Evolutionary conservation across 2,888 invertebrate genomes (phyloP), one percentile per base, ranked within the genome.

Genomic region (Limenitis camilla): DNA sequence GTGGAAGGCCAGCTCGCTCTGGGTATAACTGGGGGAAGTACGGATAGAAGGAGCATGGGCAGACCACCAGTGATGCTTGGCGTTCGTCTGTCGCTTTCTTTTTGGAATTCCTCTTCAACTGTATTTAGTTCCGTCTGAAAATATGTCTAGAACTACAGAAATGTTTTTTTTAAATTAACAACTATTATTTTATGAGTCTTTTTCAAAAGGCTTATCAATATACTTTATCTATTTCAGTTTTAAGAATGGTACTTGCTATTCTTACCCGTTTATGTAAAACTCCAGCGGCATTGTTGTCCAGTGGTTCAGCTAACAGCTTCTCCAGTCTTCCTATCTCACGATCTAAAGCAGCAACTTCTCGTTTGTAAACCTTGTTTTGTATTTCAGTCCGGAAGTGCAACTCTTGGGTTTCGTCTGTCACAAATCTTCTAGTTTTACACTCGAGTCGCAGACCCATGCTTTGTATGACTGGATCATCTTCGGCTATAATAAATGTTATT

Each of bases 391-490:
- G 89, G 74, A 95, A 95, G 68, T 94, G 92, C 10, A 94, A 79
- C 69, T 97, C 97, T 62, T 92, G 89, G 44, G 91, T 91, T 68
- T 97, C 96, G 66, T 96, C 95, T 11, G 92, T 91, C 11, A 94
- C 92, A 69, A 96, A 94, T 68, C 94, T 84, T 61, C 96, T 88
- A 0, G 96, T 96, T 67, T 97, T 96, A 74, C 92, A 95, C 72
- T 97, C 96, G 65, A 96, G 91, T 76, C 94, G 93, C 38, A 97
- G 86, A 6, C 96, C 97, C 89, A 96, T 92, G 69, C 96, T 95
- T 71, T 95, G 93, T 62, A 95, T 94, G 2, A 96, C 91, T 0
- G 95, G 95, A 72, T 96, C 94, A 42, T 91, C 90, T 72, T 91
- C 91, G 55, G 91, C 92, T 80, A 80, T 11, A 74, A 79, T 35